Base-by-base conservation (phyloP, 1,140 invertebrate species). In the Ooceraea biroi region DNA sequence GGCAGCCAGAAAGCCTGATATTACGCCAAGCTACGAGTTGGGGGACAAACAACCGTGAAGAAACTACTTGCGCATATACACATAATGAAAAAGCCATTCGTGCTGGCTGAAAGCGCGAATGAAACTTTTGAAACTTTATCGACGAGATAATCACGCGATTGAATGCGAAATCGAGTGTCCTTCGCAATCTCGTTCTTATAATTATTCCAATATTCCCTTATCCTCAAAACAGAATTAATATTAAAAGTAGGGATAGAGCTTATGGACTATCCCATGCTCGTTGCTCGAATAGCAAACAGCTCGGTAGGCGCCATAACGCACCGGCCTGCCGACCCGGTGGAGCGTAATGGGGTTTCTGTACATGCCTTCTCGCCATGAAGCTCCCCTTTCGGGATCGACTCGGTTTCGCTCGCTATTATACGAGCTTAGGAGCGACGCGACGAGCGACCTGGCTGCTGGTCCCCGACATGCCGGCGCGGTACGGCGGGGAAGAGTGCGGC, bases 381-480 rank as follows among this genome's bases (percentile, higher is more conserved):
- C 22, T 78, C 36, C 52, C 41, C 17, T 80, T 80, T 80, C 36
- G 76, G 30, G 65, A 80, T 57, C 63, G 76, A 71, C 63, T 80
- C 65, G 50, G 65, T 48, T 80, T 19, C 19, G 36, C 27, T 68
- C 63, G 76, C 50, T 80, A 80, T 80, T 80, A 58, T 69, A 58
- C 7, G 76, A 69, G 36, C 52, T 78, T 78, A 57, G 19, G 48
- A 44, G 48, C 11, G 48, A 27, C 41, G 36, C 73, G 73, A 58
- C 41, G 27, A n/a, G 48, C 50, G 36, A 12, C 25, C 22, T 7
- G 36, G 36, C 36, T 36, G 36, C 36, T 36, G 50, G 12, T 66
- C 73, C 27, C 52, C 48, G 58, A 78, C 41, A 12, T 36, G n/a
- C 55, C 66, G 19, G 10, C 52, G 61, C 46, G 19, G 48, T 25